Evolutionary conservation across 2,888 invertebrate species (phyloP), one percentile per base, ranked within the genome.

Genomic region (Parelbella ahira): DNA sequence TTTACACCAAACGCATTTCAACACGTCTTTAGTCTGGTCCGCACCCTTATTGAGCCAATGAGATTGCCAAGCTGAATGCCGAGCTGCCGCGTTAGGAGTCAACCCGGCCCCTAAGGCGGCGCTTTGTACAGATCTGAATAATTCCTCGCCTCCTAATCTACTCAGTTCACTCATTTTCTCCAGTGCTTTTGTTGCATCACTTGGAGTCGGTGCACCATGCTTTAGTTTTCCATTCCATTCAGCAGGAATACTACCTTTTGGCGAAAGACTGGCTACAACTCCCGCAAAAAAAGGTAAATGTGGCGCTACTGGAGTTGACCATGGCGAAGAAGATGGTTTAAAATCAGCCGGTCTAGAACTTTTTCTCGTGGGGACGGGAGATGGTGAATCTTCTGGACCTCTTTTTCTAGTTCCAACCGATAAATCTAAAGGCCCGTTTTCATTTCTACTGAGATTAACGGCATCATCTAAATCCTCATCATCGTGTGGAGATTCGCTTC

Each of bases 1-100:
- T 73, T 98, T 97, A 78, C 98, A 98, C 95, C 98, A 98, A 23
- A 98, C 98, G 76, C 98, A 98, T 73, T 98, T 97, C 18, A 98
- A 91, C 15, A 98, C 98, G 69, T 98, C 97, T 77, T 97, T 95
- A 8, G 97, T 97, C 63, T 96, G 97, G 59, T 97, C 97, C 1
- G 97, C 96, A 3, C 97, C 97, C 68, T 96, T 98, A 86, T 95
- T 98, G 41, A 98, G 86, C 98, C 98, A 98, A 71, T 98, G 98
- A 1, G 97, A 97, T 67, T 98, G 98, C 94, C 98, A 97, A 7
- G 97, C 97, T 52, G 95, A 95, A 71, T 95, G 95, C 1, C 95
- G 88, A 8, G 94, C 94, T 1, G 91, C 87, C 1, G 90, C 88
- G 19, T 89, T 89, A 1, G 87, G 88, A 1, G 86, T 84, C 6